phyloP scores from a whole-genome alignment of 2,797 vertebrate genomes.

The Pseudocheirus occidentalis region DNA sequence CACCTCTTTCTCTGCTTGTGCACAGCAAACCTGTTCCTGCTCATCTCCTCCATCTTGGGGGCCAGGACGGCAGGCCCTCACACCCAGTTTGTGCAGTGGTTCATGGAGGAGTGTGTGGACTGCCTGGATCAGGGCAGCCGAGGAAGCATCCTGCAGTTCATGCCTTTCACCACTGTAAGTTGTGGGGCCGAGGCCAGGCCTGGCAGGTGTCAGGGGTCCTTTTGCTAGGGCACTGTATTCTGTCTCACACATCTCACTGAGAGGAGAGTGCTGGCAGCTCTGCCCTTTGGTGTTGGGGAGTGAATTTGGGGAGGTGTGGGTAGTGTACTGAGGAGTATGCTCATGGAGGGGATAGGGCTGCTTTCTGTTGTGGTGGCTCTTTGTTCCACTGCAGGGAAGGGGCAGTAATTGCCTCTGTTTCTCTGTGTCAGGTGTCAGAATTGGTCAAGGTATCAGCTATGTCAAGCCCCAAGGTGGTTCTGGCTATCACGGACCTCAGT shows the following conservation, averaged over 20 bases:
- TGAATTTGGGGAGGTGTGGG: not conserved
- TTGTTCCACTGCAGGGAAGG: not conserved
- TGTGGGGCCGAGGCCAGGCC: not conserved
- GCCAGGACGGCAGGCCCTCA: slow-evolving; percentile 95
- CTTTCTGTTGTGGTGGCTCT: not conserved
- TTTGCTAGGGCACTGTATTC: not conserved
- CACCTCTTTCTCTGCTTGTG: rapidly evolving
- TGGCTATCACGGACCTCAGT: slow-evolving; percentile 96
- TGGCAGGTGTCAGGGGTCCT: no score
- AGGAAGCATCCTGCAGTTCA: slow-evolving; percentile 96
- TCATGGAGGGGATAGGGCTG: no score
- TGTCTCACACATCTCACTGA: rapidly evolving
- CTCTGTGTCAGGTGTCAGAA: slow-evolving; percentile 90
- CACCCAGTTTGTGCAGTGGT: slow-evolving; percentile 99
- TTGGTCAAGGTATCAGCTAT: slow-evolving; percentile 96
- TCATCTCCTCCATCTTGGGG: slow-evolving; percentile 94
- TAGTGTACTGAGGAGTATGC: no score
- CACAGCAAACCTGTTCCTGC: slow-evolving; percentile 95
- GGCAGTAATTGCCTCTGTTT: slow-evolving; percentile 20
- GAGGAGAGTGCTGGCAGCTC: rapidly evolving
- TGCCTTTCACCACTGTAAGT: slow-evolving; percentile 98
- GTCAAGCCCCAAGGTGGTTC: slow-evolving; percentile 94
- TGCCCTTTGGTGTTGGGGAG: not conserved
- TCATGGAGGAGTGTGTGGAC: slow-evolving; percentile 97
- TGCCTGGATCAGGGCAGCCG: slow-evolving; percentile 95